phyloP scores from a whole-genome alignment of 2,888 invertebrate species.

The Harpalus rubripes region DNA sequence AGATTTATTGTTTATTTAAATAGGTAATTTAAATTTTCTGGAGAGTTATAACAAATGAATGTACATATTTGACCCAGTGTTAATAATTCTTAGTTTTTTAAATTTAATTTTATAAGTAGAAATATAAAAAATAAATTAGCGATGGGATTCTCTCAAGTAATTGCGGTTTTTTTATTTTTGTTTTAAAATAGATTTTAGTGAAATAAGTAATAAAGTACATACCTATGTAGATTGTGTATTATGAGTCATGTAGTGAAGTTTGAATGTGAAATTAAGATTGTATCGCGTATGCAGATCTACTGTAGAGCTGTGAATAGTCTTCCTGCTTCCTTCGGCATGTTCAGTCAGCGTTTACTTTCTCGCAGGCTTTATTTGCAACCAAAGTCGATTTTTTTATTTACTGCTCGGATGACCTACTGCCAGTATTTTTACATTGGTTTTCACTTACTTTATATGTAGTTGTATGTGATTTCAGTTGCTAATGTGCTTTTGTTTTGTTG shows the following conservation, averaged over 20 bases:
- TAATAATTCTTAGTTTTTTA: no score
- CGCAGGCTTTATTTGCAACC: constrained; percentile 5
- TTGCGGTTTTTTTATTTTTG: no score
- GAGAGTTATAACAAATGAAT: no score
- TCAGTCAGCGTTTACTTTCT: constrained; percentile 7
- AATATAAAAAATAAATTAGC: no score
- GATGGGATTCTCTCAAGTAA: no score
- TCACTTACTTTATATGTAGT: constrained; percentile 17
- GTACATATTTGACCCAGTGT: no score
- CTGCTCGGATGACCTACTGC: constrained; percentile 35
- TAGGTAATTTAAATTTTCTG: no score
- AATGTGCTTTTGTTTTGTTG: constrained; percentile 13
- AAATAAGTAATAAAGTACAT: no score
- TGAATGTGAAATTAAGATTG: neutral
- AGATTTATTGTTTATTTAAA: no score
- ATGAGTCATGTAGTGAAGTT: neutral
- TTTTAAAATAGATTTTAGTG: no score
- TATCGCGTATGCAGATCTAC: neutral
- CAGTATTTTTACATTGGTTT: constrained; percentile 43
- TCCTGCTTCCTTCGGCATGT: neutral
- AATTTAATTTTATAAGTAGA: no score
- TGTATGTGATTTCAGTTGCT: neutral
- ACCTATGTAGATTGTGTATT: no score
- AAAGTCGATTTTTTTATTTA: constrained; percentile 13
- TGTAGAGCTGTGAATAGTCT: neutral